Evolutionary conservation across 1,140 invertebrate species (phyloP).

Genomic region (Cryptotermes secundus): DNA sequence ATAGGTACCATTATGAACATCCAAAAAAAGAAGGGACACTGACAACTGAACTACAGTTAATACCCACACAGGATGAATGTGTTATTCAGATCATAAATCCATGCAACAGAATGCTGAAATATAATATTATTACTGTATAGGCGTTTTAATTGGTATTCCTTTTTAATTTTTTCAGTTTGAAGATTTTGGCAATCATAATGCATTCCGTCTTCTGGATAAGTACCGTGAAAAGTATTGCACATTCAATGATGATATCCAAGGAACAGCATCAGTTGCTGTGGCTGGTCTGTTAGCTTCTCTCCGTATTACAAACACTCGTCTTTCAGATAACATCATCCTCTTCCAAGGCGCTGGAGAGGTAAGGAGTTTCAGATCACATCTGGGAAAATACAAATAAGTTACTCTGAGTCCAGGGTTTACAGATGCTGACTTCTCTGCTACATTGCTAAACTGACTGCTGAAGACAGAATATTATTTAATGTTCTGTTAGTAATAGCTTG

Average conservation of each 20-base stretch:
- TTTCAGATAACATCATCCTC: conserved; percentile 80
- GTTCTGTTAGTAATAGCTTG: no score
- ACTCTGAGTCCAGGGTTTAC: neutral
- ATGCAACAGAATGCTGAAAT: no score
- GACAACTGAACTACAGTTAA: no score
- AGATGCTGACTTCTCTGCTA: neutral
- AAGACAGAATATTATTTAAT: no score
- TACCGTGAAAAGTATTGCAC: conserved; percentile 87
- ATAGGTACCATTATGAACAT: no score
- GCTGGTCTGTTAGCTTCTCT: conserved; percentile 84
- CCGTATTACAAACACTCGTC: conserved; percentile 72
- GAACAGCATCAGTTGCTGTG: conserved; percentile 90
- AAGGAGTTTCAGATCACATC: conserved; percentile 35
- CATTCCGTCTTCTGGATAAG: conserved; percentile 85
- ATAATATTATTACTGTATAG: neutral
- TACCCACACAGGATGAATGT: no score
- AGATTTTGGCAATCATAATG: conserved; percentile 94
- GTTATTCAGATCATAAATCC: no score
- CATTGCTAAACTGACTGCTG: neutral
- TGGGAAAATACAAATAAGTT: conserved; percentile 28
- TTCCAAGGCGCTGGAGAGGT: conserved; percentile 92
- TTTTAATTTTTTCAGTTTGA: conserved; percentile 71
- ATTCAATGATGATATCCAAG: conserved; percentile 98
- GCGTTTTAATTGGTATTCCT: neutral
- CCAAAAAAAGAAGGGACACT: no score